These are phyloP conservation scores for Hycleus phaleratus DNA, from an alignment of 1,140 invertebrate species.

Conservation along the genomic window DNA sequence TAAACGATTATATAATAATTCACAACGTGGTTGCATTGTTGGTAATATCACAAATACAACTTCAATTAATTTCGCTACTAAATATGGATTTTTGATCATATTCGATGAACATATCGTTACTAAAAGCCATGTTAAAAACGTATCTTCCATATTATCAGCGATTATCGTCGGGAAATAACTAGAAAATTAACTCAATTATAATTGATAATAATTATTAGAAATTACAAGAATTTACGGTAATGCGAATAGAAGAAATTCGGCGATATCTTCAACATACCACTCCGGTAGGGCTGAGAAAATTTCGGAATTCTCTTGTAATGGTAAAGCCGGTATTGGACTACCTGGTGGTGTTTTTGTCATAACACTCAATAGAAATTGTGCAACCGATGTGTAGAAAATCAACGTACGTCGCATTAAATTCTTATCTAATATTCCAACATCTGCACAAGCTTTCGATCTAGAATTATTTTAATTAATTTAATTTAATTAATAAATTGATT, in stretches of 20 bases:
- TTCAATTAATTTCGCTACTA: conserved; percentile 91
- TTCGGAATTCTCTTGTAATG: conserved; percentile 56
- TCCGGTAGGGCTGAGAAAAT: conserved; percentile 86
- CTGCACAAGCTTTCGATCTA: conserved; percentile 79
- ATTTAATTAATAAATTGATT: background rate
- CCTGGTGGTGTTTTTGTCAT: conserved; percentile 47
- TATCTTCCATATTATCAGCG: conserved; percentile 69
- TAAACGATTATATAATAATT: conserved; percentile 47
- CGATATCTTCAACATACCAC: conserved; percentile 95
- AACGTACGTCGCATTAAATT: conserved; percentile 69
- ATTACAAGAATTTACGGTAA: conserved; percentile 69
- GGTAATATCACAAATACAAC: conserved; percentile 90
- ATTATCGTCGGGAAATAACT: conserved; percentile 73
- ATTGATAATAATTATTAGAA: background rate
- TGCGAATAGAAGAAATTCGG: conserved; percentile 87
- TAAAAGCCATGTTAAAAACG: conserved; percentile 80
- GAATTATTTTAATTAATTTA: conserved; percentile 13
- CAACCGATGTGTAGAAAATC: conserved; percentile 79
- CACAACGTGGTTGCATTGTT: conserved; percentile 62
- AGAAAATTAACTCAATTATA: background rate
- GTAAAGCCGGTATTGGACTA: conserved; percentile 34
- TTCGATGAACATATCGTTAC: conserved; percentile 83
- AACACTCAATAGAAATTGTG: conserved; percentile 64
- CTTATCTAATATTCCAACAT: conserved; percentile 78
- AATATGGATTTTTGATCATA: conserved; percentile 91